Conservation (phyloP, 2,113 vertebrate genomes). For the Vimba vimba region DNA sequence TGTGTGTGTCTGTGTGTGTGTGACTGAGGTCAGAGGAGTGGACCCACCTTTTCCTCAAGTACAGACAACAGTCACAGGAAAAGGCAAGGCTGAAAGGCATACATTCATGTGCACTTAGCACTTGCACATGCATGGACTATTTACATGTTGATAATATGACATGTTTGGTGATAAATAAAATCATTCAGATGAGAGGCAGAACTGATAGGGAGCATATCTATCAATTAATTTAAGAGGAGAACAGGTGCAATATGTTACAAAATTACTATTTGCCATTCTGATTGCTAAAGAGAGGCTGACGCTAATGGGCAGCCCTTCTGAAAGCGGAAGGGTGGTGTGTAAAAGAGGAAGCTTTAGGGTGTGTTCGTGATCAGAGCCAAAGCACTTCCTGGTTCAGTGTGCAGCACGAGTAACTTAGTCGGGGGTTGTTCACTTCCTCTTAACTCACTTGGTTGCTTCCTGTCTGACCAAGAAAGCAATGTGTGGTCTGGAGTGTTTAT, state of each 20-base stretch:
- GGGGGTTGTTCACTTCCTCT: slow-evolving; percentile 66
- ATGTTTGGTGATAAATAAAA: slow-evolving; percentile 33
- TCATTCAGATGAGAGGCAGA: neutral
- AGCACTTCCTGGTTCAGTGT: slow-evolving; percentile 53
- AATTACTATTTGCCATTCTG: neutral
- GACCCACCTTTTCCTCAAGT: slow-evolving; percentile 38
- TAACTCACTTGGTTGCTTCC: slow-evolving; percentile 72
- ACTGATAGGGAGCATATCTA: slow-evolving; percentile 13
- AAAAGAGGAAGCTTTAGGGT: slow-evolving; percentile 52
- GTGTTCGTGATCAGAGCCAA: slow-evolving; percentile 48
- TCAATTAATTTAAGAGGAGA: neutral
- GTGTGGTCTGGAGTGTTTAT: slow-evolving; percentile 13
- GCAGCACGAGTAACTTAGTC: slow-evolving; percentile 42
- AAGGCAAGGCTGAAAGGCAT: slow-evolving; percentile 33
- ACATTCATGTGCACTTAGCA: slow-evolving; percentile 28
- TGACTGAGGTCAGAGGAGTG: slow-evolving; percentile 1
- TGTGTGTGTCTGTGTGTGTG: neutral
- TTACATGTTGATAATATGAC: slow-evolving; percentile 22
- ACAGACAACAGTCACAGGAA: slow-evolving; percentile 49
- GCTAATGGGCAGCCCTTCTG: slow-evolving; percentile 22
- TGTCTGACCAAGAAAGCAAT: slow-evolving; percentile 47
- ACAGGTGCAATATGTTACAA: slow-evolving; percentile 20
- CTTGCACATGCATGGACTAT: slow-evolving; percentile 27
- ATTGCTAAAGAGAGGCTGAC: neutral
- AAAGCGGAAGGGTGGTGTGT: slow-evolving; percentile 53